Evolutionary conservation across 2,888 invertebrate species (phyloP).

Genomic region (Caenorhabditis macrosperma): DNA sequence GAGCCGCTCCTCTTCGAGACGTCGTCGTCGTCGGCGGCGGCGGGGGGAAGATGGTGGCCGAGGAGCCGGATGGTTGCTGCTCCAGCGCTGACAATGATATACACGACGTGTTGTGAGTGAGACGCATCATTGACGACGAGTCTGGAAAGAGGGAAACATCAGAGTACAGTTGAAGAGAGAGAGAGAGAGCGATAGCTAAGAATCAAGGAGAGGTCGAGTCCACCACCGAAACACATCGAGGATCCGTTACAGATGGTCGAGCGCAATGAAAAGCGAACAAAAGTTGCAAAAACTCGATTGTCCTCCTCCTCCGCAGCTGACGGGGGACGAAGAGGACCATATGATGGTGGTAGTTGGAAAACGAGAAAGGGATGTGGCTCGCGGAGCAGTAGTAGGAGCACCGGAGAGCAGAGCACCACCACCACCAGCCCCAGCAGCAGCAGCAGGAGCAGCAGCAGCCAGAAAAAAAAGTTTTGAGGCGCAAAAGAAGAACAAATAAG

Average conservation of each 20-base stretch:
- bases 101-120: slow-evolving; percentile 47
- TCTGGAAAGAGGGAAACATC: slow-evolving; percentile 22
- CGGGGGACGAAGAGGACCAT: too few species aligned
- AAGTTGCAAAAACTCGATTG: not conserved
- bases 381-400: too few species aligned
- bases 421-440: too few species aligned
- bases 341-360: not conserved
- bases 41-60: slow-evolving; percentile 33
- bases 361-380: slow-evolving; percentile 5
- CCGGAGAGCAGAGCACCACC: too few species aligned
- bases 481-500: slow-evolving; percentile 55
- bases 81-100: slow-evolving; percentile 49
- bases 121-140: slow-evolving; percentile 48
- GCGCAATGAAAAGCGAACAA: not conserved
- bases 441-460: slow-evolving; percentile 13
- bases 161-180: not conserved
- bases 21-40: not conserved
- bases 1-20: slow-evolving; percentile 10
- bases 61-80: slow-evolving; percentile 35
- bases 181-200: not conserved
- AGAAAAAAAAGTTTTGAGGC: slow-evolving; percentile 39
- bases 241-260: slow-evolving; percentile 27
- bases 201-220: too few species aligned
- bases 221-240: slow-evolving; percentile 9
- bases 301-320: slow-evolving; percentile 44